A percentile compares a stretch with the other conserved stretches of the same genome.
These are phyloP conservation scores for Brachionus manjavacas DNA, from an alignment of 1,140 invertebrate genomes.

Conservation along the genomic window DNA sequence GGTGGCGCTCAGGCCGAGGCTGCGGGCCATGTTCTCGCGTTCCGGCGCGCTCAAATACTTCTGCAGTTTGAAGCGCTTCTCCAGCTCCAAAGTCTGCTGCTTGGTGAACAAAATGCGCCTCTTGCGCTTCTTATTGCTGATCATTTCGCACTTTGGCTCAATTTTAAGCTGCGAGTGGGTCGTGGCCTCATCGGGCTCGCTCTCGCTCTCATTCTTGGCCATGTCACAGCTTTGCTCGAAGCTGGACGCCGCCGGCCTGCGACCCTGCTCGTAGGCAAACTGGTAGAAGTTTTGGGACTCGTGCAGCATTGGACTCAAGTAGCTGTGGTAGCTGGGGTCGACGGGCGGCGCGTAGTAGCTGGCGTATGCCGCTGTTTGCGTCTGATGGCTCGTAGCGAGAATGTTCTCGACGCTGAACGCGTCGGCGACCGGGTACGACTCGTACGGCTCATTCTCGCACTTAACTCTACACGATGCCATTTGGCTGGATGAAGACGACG, in stretches of 20 bases:
- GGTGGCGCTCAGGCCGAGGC: conserved; percentile 84
- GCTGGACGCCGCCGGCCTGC: too few relatives aligned
- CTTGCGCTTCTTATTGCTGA: conserved; percentile 69
- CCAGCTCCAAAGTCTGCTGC: conserved; percentile 89
- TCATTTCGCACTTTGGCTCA: not conserved
- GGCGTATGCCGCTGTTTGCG: not conserved
- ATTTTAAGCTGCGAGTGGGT: not conserved
- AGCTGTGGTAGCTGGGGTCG: not conserved
- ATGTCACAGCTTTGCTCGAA: not conserved
- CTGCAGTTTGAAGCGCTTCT: conserved; percentile 90
- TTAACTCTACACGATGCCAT: not conserved
- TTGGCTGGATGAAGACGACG: not conserved
- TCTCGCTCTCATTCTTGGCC: not conserved
- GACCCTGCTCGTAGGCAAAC: not conserved
- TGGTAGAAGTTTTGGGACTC: not conserved
- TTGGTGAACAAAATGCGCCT: conserved; percentile 95
- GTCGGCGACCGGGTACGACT: not conserved
- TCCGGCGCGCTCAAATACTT: conserved; percentile 90
- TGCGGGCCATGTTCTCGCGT: conserved; percentile 84
- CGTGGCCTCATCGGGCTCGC: not conserved
- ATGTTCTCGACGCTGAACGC: not conserved
- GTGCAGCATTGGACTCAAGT: not conserved
- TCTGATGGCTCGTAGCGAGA: not conserved
- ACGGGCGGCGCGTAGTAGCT: not conserved
- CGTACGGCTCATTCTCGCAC: not conserved